phyloP scores from a whole-genome alignment of 2,113 vertebrate species.

The Myotis lucifugus region DNA sequence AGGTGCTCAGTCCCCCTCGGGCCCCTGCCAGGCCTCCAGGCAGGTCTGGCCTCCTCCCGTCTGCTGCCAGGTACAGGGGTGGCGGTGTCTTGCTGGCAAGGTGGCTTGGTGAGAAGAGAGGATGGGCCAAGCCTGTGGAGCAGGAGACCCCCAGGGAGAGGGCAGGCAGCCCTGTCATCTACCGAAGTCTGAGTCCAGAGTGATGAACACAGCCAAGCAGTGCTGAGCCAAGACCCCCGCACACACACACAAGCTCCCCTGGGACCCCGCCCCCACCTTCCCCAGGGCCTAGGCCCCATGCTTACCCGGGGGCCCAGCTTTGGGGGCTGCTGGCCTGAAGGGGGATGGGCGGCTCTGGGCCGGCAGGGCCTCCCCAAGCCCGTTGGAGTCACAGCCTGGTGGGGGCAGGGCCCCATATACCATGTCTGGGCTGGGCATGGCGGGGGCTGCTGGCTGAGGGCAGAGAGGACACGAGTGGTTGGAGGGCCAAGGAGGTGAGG shows the following conservation, averaged over 20 bases:
- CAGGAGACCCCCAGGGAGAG: background rate
- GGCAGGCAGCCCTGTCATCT: background rate
- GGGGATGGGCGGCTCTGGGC: constrained; percentile 79
- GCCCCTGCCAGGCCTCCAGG: constrained; percentile 73
- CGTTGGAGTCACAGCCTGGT: background rate
- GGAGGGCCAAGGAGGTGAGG: accelerated
- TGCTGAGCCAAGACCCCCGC: background rate
- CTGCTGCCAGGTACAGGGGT: constrained; percentile 85
- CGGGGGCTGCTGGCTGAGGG: constrained; percentile 63
- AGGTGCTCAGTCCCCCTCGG: constrained; percentile 79
- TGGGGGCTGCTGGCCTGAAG: constrained; percentile 85
- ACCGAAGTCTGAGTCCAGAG: background rate
- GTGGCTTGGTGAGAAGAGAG: constrained; percentile 88
- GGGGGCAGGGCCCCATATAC: constrained; percentile 61
- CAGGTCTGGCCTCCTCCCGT: constrained; percentile 84
- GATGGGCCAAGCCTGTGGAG: constrained; percentile 88
- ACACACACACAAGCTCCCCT: background rate
- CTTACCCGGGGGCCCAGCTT: constrained; percentile 77
- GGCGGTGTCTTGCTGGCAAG: constrained; percentile 90
- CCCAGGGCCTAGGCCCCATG: constrained; percentile 72
- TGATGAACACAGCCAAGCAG: background rate
- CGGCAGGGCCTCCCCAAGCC: constrained; percentile 76
- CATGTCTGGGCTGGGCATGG: constrained; percentile 67
- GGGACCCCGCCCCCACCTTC: background rate
- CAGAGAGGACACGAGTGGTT: accelerated